Base-by-base conservation (phyloP, 30 jellyfish, hydroid and myxozoan species). In the Pseudorhiza aurosa region DNA sequence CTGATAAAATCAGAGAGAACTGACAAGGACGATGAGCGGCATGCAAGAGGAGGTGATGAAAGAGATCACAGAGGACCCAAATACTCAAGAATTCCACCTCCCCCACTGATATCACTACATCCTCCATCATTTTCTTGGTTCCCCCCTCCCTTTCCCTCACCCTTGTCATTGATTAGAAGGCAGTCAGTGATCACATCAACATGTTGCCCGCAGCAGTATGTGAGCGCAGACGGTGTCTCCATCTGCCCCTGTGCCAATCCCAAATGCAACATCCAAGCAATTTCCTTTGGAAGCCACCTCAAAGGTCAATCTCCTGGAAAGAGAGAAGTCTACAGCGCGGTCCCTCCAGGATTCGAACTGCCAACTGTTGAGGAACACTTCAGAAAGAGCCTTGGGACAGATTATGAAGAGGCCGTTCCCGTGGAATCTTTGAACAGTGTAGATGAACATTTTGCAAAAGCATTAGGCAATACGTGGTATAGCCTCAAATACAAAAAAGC, bases 341-440 rank as follows among this genome's bases (percentile, higher is more conserved):
- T 91, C 4, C 87, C 96, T 17, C 83, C 89, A 12, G 99, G 95
- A 31, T 87, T 87, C 69, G 96, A 87, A 75, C 79, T 76, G 30
- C 99, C 99, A 10, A 77, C 99, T 4, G 99, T 94, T 28, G 99
- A 94, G 25, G 99, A 94, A 40, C 99, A 94, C 68, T 94, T 94
- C 63, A 45, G 94, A 42, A 87, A 87, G 65, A 94, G 99, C 83
- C 74, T 94, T 28, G 99, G 99, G 2, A 84, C 68, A 21, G 85
- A 60, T 46, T 94, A 94, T 72, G 93, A 74, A 49, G 87, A 75
- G 59, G 81, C 68, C 21, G 35, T 67, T n/a, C 92, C 84, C 31
- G 81, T 32, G 12, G 97, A 83, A 58, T 35, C 87, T 25, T 91
- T 96, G 77, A 78, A 82, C 74, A 81, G 97, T 14, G 99, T 94